Base-by-base conservation (phyloP, 2,113 vertebrate genomes). In the Tachycineta bicolor region DNA sequence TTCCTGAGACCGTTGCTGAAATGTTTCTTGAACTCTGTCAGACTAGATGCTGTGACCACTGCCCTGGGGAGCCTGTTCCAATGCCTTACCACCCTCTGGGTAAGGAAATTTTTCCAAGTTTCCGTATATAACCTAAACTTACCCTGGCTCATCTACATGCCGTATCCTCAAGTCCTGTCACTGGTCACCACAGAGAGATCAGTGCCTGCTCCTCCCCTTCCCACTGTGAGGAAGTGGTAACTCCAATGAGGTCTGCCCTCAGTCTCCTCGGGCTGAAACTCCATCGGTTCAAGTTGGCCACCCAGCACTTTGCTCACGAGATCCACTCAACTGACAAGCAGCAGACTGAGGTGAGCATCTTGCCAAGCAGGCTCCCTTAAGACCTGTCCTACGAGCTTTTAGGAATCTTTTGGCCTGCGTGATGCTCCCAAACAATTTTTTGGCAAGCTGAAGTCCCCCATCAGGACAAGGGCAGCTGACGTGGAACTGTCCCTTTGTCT, bases 251-350 rank as follows among this genome's bases (percentile, higher is more conserved):
- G 14, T 33, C 18, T 28, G 10, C 11, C 10, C 11, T 44, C 14
- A 28, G 26, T 11, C 14, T 44, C 18, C 58, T 65, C 37, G 44
- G 31, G n/a, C n/a, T 56, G 56, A 29, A 68, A 19, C 14, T 52
- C 0, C 0, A 25, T 18, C 1, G 0, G 10, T 24, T 31, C 15
- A 6, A 28, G 18, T 1, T 8, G 23, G 8, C 3, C 41, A 29
- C 29, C 5, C 25, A 43, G 34, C 5, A 34, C 34, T 43, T 49
- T 8, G 8, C 29, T 29, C 58, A 22, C 25, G 43, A 49, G 13
- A 25, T n/a, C 39, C 71, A 7, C 23, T n/a, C 28, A 11, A 17
- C 0, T 37, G 53, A 14, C 17, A 50, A 59, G 21, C 25, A 50
- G 19, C 12, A 56, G 67, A 43, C 15, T 6, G 20, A 34, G 34